These are phyloP conservation scores for Leptinotarsa haldemani DNA, from an alignment of 2,888 invertebrate genomes.

Conservation along the genomic window DNA sequence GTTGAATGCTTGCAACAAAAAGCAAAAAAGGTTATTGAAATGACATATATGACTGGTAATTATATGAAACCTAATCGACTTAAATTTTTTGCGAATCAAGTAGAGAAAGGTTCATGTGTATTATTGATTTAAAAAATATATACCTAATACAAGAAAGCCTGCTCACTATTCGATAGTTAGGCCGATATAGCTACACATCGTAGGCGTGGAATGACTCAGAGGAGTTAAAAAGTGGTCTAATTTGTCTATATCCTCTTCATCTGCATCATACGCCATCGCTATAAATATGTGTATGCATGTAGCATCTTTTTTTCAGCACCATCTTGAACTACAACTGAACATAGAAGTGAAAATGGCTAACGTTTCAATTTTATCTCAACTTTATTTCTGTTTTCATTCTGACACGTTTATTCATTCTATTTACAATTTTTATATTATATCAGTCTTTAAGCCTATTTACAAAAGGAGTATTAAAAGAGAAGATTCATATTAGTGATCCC, in stretches of 20 bases:
- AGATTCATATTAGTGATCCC: slow-evolving; percentile 29
- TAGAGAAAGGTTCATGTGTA: no score
- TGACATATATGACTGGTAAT: no score
- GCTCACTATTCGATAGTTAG: slow-evolving; percentile 15
- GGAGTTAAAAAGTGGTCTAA: background rate
- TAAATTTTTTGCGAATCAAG: background rate
- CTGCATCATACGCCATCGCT: background rate
- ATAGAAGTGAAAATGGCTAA: background rate
- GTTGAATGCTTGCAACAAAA: no score
- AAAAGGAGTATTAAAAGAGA: slow-evolving; percentile 18
- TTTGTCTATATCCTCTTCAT: background rate
- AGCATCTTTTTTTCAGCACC: slow-evolving; percentile 7
- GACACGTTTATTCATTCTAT: slow-evolving; percentile 14
- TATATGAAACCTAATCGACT: background rate
- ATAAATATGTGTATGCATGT: background rate
- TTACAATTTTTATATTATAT: slow-evolving; percentile 44
- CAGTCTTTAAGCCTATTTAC: slow-evolving; percentile 52
- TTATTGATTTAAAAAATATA: no score
- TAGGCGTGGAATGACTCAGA: background rate
- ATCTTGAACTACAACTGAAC: background rate
- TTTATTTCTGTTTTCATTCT: background rate
- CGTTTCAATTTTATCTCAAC: slow-evolving; percentile 5
- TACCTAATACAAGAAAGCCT: background rate
- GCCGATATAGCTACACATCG: slow-evolving; percentile 18
- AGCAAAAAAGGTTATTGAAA: no score